Percentiles rank a stretch among this genome's conserved stretches.
phyloP scores from a whole-genome alignment of 1,140 invertebrate genomes.

The Eubasilissa regina region DNA sequence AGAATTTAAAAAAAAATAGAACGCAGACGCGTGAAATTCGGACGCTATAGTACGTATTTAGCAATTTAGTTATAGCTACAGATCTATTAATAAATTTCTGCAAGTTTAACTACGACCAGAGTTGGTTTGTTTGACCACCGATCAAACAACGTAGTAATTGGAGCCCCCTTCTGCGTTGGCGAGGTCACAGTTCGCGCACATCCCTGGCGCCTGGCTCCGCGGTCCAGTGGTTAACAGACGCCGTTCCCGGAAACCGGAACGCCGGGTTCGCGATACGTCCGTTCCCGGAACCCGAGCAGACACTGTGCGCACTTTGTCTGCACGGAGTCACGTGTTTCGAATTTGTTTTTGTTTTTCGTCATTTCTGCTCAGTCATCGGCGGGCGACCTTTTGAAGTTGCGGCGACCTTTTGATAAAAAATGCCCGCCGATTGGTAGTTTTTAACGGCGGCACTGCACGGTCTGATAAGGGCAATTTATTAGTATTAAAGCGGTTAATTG shows the following conservation, averaged over 20 bases:
- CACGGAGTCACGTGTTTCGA: conserved; percentile 22
- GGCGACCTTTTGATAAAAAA: conserved; percentile 10
- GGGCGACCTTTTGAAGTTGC: conserved; percentile 15
- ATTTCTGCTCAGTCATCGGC: not conserved
- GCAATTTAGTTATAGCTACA: no score
- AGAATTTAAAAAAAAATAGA: no score
- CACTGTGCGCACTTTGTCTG: conserved; percentile 38
- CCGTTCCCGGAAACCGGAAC: conserved; percentile 45
- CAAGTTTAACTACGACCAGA: no score
- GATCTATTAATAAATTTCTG: no score
- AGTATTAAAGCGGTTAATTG: not conserved
- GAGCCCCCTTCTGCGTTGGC: no score
- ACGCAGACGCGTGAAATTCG: no score
- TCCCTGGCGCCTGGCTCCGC: conserved; percentile 28
- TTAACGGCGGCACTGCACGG: not conserved
- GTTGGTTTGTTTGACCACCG: no score
- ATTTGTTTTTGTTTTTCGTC: not conserved
- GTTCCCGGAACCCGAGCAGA: not conserved
- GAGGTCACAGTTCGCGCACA: conserved; percentile 14
- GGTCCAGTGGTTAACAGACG: conserved; percentile 40
- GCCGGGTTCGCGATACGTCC: not conserved
- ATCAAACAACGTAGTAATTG: no score
- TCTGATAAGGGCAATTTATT: conserved; percentile 24
- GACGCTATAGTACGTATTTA: no score
- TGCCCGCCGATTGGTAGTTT: not conserved